Evolutionary conservation across 2,888 invertebrate species (phyloP), one percentile per base, ranked within the genome.

Genomic region (Ashinkailepas kermadecensis): DNA sequence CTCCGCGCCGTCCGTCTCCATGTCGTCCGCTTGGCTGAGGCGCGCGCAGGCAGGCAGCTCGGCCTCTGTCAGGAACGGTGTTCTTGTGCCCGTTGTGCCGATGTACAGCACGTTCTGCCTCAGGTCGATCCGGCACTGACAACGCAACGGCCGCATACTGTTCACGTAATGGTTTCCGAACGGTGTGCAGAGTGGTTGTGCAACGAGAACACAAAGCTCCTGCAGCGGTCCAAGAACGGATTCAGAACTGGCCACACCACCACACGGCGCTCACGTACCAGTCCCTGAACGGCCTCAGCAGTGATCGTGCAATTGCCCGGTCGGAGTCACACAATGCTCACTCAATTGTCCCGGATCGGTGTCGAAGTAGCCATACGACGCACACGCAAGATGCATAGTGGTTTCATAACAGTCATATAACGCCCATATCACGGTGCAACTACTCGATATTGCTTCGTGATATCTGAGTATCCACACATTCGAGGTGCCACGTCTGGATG

Each of bases 51-150:
- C 93, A 0, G 95, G 95, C 83, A 93, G 88, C 84, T 93, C 91
- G 84, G 90, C 89, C 88, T 97, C 96, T 0, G 93, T 90, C 84
- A 99, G 89, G 88, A 99, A 99, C 0, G 90, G 89, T 0, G 98
- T 97, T 87, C 94, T 94, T 0, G 95, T 95, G 62, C 95, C 95
- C 0, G 97, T 97, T 0, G 97, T 97, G 65, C 98, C 98, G 86
- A 99, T 98, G 84, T 91, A 91, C 64, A 99, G 89, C 7, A 95
- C 91, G 88, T 96, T 97, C 80, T 91, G 90, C 87, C 94, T 94
- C 85, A 99, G 89, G 88, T 99, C 97, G 85, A 98, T 96, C 85
- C 93, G 93, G 88, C 97, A 98, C 92, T 94, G 85, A 9, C 23
- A n/a, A 15, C 15, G 39, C 25, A 13, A 21, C 4, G 62, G 81